Evolutionary conservation across 2,888 invertebrate species (phyloP).

Genomic region (Epirrita christyi): DNA sequence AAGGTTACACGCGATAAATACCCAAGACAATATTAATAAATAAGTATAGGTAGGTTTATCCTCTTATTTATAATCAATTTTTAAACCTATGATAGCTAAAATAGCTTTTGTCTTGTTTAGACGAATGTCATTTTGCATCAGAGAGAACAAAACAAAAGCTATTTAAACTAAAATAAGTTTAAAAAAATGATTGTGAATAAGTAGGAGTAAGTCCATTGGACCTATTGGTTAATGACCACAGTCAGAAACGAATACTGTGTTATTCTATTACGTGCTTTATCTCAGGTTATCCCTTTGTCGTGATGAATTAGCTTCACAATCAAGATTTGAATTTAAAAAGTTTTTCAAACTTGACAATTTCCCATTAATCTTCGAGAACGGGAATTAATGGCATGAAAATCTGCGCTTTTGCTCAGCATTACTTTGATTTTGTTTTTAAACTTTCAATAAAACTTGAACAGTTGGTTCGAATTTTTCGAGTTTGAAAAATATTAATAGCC

Average conservation of each 20-base stretch:
- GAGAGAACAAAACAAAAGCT: too few species aligned
- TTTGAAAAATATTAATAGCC: too few species aligned
- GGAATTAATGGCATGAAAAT: constrained; percentile 25
- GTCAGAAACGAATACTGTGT: background rate
- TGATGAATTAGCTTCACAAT: constrained; percentile 30
- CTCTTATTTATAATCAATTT: too few species aligned
- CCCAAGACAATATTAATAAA: too few species aligned
- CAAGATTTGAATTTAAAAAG: constrained; percentile 30
- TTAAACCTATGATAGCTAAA: too few species aligned
- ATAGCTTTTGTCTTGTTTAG: too few species aligned
- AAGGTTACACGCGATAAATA: too few species aligned
- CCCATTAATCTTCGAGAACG: constrained; percentile 22
- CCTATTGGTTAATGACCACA: background rate
- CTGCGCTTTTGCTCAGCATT: background rate
- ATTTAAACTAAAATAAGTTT: too few species aligned
- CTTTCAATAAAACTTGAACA: constrained; percentile 21
- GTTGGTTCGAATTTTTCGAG: background rate
- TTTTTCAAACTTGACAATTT: constrained; percentile 25
- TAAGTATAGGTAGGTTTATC: too few species aligned
- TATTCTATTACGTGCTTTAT: background rate
- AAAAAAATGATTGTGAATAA: too few species aligned
- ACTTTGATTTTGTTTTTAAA: constrained; percentile 18
- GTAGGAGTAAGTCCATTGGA: background rate
- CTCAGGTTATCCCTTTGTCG: constrained; percentile 6
- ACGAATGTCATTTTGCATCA: too few species aligned